These are phyloP conservation scores for Cryptophagus acutangulus DNA, from an alignment of 2,888 invertebrate genomes.

Conservation along the genomic window DNA sequence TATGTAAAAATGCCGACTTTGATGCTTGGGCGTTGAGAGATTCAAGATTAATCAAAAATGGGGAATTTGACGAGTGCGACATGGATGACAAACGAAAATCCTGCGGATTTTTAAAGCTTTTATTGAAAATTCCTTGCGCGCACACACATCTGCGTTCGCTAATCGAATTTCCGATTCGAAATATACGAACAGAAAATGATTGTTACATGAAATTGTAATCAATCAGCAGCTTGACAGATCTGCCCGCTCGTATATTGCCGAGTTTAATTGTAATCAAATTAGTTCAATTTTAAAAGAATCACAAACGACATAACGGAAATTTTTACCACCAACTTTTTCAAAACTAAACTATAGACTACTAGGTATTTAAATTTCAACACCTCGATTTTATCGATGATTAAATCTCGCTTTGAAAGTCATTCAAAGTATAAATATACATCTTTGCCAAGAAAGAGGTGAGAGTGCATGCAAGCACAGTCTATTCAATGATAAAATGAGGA, in stretches of 20 bases:
- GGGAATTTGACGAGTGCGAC: constrained; percentile 29
- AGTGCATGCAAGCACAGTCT: too few species aligned
- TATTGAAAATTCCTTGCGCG: constrained; percentile 30
- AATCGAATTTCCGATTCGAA: constrained; percentile 23
- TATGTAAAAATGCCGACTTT: background rate
- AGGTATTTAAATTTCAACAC: too few species aligned
- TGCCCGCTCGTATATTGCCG: constrained; percentile 9
- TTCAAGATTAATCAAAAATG: constrained; percentile 25
- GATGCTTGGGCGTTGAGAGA: too few species aligned
- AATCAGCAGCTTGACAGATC: constrained; percentile 20
- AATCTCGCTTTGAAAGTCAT: too few species aligned
- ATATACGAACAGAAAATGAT: constrained; percentile 13
- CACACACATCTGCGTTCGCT: constrained; percentile 19
- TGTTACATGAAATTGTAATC: constrained; percentile 21
- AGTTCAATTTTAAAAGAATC: constrained; percentile 22
- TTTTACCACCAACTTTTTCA: too few species aligned
- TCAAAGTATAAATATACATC: too few species aligned
- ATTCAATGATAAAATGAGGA: too few species aligned
- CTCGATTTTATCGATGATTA: too few species aligned
- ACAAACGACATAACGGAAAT: too few species aligned
- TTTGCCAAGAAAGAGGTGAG: too few species aligned
- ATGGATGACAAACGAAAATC: constrained; percentile 30
- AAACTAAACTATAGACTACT: too few species aligned
- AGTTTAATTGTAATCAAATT: constrained; percentile 17
- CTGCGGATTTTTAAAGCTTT: constrained; percentile 29